Base-by-base conservation (phyloP, 2,113 vertebrate species). In the Anarhynchus alexandrinus region DNA sequence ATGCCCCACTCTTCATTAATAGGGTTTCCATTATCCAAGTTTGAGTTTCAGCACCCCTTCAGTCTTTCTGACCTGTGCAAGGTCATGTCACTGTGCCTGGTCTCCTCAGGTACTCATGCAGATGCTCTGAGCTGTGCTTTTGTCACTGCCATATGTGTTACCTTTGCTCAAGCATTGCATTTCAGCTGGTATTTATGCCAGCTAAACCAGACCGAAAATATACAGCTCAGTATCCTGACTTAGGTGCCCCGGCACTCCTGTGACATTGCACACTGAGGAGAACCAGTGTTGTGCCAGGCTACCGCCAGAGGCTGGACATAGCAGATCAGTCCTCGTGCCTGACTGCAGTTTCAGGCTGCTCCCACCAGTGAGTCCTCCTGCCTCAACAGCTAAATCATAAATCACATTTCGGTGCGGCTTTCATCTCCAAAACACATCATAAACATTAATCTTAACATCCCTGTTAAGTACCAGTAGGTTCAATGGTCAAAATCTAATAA, bases 371-470 rank as follows among this genome's bases (percentile, higher is more conserved):
- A 64, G 27, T 9, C 42, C 20, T 80, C 11, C 36, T 86, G 47
- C 4, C 67, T 88, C 29, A 62, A 66, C 14, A 66, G 26, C 34
- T 40, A 12, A 54, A 52, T 61, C 43, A 88, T 90, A 91, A 92
- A 86, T 86, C 65, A 88, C 15, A 23, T 58, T 82, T 91, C 2
- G 4, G 22, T 62, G 34, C 0, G 0, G 52, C 77, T 92, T 95
- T 97, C 58, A 51, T 89, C 77, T 94, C 65, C 45, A 72, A 84
- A 95, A 64, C 72, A 86, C 72, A 79, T 57, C 5, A 69, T 87
- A 72, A 94, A 76, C 54, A 45, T 82, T 87, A 94, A 92, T 82
- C 59, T 67, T 89, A 86, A 94, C 43, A 79, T 85, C 86, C n/a
- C 30, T 64, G 47, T 64, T 89, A 84, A 94, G 66, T 66, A 87